These are phyloP conservation scores for Salvator merianae DNA, from an alignment of 2,113 vertebrate species.

Conservation along the genomic window DNA sequence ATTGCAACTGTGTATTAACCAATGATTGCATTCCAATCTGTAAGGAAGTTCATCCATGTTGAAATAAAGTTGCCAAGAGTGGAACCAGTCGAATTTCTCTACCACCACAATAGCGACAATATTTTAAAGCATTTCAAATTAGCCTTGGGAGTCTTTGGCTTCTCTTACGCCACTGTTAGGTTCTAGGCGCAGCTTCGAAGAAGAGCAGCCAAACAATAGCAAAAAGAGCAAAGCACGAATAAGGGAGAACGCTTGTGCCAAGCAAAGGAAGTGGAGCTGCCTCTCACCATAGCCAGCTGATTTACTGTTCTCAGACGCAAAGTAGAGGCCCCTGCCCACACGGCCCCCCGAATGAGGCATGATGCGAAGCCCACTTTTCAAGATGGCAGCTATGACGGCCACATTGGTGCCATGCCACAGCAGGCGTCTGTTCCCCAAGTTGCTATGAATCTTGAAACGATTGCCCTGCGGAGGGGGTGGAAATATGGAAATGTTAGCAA, in stretches of 20 bases:
- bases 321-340: conserved; percentile 89
- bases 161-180: neutral
- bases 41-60: too few relatives aligned
- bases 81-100: too few relatives aligned
- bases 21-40: too few relatives aligned
- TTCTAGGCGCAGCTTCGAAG: neutral
- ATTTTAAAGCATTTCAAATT: neutral
- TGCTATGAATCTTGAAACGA: conserved; percentile 74
- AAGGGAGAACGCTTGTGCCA: neutral
- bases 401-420: conserved; percentile 92
- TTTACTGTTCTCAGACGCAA: conserved; percentile 89
- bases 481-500: neutral
- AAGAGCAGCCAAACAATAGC: neutral
- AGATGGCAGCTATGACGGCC: conserved; percentile 87
- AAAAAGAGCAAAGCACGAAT: neutral
- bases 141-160: neutral
- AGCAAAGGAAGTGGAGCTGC: neutral
- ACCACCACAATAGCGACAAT: neutral
- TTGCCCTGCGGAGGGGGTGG: conserved; percentile 67
- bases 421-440: conserved; percentile 83
- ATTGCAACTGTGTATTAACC: too few relatives aligned
- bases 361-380: conserved; percentile 90
- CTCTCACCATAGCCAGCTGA: conserved; percentile 85
- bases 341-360: conserved; percentile 91
- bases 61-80: too few relatives aligned